Evolutionary conservation across 2,797 vertebrate genomes (phyloP).

Genomic region (Helicolenus hilgendorfi): DNA sequence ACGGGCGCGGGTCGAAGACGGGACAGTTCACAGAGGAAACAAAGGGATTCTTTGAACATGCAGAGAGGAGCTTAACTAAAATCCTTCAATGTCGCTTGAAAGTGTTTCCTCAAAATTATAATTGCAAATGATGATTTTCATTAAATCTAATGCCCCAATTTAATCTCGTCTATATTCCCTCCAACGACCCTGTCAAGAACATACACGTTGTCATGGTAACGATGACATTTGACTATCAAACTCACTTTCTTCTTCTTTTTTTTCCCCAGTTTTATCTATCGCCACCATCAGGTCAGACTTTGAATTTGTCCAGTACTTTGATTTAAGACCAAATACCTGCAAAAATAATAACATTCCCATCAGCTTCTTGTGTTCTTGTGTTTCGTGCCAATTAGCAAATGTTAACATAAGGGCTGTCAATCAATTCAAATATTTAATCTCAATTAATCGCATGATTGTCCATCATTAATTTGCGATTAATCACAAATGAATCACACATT

Average conservation of each 20-base stretch:
- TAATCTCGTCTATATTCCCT: neutral
- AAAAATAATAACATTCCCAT: neutral
- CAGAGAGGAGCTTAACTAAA: constrained; percentile 22
- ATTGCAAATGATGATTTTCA: constrained; percentile 37
- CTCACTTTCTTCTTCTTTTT: neutral
- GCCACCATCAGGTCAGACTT: neutral
- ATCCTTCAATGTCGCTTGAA: constrained; percentile 20
- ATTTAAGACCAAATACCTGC: neutral
- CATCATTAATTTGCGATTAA: too few relatives aligned
- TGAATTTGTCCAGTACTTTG: neutral
- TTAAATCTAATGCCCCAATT: constrained; percentile 14
- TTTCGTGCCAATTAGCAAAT: neutral
- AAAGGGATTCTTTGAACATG: neutral
- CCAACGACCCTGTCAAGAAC: neutral
- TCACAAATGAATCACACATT: too few relatives aligned
- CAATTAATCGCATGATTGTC: too few relatives aligned
- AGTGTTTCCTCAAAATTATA: constrained; percentile 22
- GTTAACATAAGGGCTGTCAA: neutral
- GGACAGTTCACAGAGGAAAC: neutral
- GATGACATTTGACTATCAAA: neutral
- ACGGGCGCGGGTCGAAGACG: neutral
- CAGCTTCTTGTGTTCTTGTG: neutral
- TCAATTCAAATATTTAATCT: too few relatives aligned
- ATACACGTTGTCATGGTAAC: neutral
- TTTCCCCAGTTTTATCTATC: neutral